Conservation (phyloP, 2,888 invertebrate genomes). For the Incurvaria masculella region DNA sequence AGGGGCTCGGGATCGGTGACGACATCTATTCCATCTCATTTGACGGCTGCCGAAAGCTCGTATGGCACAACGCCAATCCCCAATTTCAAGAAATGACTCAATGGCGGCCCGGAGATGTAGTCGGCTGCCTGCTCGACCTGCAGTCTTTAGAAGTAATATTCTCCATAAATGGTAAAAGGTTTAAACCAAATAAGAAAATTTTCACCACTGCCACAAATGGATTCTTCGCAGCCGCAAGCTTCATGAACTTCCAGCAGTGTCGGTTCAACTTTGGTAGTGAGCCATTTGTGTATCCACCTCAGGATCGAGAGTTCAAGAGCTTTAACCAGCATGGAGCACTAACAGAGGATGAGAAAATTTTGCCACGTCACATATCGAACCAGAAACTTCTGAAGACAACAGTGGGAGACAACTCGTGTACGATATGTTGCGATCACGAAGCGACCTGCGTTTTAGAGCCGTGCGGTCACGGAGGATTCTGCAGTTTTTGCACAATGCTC, state of each 20-base stretch:
- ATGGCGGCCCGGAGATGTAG: conserved; percentile 82
- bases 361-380: conserved; percentile 79
- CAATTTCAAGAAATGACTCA: conserved; percentile 54
- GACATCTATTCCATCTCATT: conserved; percentile 86
- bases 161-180: conserved; percentile 73
- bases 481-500: conserved; percentile 72
- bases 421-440: conserved; percentile 79
- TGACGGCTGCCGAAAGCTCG: conserved; percentile 86
- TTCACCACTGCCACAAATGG: conserved; percentile 78
- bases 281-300: conserved; percentile 75
- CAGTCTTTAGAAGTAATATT: conserved; percentile 71
- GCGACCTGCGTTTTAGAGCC: conserved; percentile 74
- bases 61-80: conserved; percentile 83
- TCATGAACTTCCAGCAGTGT: conserved; percentile 96
- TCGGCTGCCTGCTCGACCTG: conserved; percentile 84
- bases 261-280: conserved; percentile 87
- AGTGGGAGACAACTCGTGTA: conserved; percentile 81
- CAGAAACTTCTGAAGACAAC: conserved; percentile 70
- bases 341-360: conserved; percentile 72
- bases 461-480: conserved; percentile 89
- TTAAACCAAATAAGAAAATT: conserved; percentile 68
- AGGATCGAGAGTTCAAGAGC: conserved; percentile 57
- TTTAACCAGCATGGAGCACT: conserved; percentile 80
- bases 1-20: conserved; percentile 94
- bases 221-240: conserved; percentile 93